Conservation (phyloP, 2,113 vertebrate species). For the Anser brachyrhynchus region DNA sequence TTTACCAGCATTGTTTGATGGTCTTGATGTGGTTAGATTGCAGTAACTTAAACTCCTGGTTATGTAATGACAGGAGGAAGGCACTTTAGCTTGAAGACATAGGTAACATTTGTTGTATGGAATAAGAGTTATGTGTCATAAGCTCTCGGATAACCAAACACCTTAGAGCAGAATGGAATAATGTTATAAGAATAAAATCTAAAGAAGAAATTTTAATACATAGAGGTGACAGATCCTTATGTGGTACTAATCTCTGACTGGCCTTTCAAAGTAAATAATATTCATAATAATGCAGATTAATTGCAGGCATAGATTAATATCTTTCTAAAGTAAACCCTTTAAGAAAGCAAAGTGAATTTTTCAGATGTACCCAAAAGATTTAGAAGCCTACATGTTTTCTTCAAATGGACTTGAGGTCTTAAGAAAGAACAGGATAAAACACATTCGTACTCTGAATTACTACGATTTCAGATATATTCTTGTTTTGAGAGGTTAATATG, state of each 20-base stretch:
- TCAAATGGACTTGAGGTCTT: background rate
- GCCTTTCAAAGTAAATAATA: background rate
- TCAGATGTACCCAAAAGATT: background rate
- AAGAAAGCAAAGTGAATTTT: background rate
- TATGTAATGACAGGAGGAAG: background rate
- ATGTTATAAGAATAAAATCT: background rate
- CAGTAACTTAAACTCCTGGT: background rate
- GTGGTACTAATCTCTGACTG: rapidly evolving
- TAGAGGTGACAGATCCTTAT: background rate
- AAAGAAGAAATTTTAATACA: background rate
- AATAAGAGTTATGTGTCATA: background rate
- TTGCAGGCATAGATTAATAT: background rate
- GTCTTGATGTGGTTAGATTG: background rate
- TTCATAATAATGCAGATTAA: background rate
- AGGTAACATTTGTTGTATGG: background rate
- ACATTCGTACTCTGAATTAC: background rate
- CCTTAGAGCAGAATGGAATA: background rate
- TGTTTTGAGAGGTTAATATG: background rate
- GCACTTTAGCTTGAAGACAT: background rate
- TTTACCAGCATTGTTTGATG: background rate
- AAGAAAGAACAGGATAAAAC: background rate
- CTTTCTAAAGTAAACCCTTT: background rate
- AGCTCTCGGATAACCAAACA: background rate
- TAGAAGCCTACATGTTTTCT: background rate
- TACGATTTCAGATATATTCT: background rate